Evolutionary conservation across 1,140 invertebrate genomes (phyloP).

Genomic region (Penaeus indicus): DNA sequence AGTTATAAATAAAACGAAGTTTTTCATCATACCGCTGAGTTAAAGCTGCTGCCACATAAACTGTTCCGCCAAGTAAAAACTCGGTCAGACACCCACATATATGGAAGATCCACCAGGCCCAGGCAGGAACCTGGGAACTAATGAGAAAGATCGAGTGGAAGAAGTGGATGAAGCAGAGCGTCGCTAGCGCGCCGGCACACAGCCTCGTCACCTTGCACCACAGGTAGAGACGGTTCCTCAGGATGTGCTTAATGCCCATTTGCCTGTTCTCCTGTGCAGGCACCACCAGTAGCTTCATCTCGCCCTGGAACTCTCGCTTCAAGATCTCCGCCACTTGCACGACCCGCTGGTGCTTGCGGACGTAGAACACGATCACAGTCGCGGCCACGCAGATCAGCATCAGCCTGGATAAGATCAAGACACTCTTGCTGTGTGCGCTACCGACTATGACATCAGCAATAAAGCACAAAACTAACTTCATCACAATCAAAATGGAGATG

Average conservation of each 20-base stretch:
- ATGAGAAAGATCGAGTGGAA: conserved; percentile 50
- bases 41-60: conserved; percentile 47
- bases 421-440: conserved; percentile 50
- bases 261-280: conserved; percentile 50
- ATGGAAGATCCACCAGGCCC: conserved; percentile 53
- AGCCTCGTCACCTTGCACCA: conserved; percentile 41
- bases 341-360: conserved; percentile 33
- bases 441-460: conserved; percentile 52
- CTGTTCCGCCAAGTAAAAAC: neutral
- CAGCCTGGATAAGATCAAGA: conserved; percentile 40
- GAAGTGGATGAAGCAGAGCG: conserved; percentile 36
- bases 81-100: conserved; percentile 35
- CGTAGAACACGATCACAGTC: conserved; percentile 19
- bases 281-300: conserved; percentile 49
- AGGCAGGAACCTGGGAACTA: conserved; percentile 48
- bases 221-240: conserved; percentile 31
- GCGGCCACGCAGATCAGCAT: conserved; percentile 44
- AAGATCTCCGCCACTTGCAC: conserved; percentile 36
- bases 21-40: conserved; percentile 53
- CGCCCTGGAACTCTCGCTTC: conserved; percentile 51
- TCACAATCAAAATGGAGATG: conserved; percentile 44
- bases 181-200: neutral
- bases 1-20: conserved; percentile 34
- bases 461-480: conserved; percentile 43
- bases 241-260: conserved; percentile 45